Conservation (phyloP, 2,888 invertebrate genomes). For the Erebia palarica region DNA sequence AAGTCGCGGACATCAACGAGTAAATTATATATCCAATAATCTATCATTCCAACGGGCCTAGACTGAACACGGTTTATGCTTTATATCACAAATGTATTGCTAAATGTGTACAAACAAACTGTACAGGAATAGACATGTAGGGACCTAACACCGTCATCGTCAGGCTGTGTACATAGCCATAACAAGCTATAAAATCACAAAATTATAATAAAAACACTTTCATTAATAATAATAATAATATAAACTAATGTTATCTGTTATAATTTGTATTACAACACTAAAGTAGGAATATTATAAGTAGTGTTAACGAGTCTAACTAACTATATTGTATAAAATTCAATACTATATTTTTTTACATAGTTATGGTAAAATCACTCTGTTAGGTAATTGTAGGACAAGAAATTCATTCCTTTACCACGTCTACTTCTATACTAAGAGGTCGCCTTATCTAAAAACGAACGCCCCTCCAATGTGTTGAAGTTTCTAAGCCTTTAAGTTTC, state of each 20-base stretch:
- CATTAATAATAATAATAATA: slow-evolving; percentile 21
- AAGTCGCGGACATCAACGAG: too few relatives aligned
- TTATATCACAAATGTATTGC: too few relatives aligned
- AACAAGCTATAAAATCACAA: slow-evolving; percentile 57
- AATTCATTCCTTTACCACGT: too few relatives aligned
- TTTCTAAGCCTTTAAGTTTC: not conserved
- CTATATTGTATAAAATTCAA: slow-evolving; percentile 65
- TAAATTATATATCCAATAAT: too few relatives aligned
- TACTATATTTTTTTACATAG: slow-evolving; percentile 58
- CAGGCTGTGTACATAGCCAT: slow-evolving; percentile 27
- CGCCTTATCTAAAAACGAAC: not conserved
- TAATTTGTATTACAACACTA: slow-evolving; percentile 27
- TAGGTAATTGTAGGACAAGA: not conserved
- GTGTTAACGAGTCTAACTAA: slow-evolving; percentile 36
- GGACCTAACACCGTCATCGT: too few relatives aligned
- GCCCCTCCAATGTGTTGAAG: not conserved
- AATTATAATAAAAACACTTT: slow-evolving; percentile 45
- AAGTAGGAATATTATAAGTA: slow-evolving; percentile 39
- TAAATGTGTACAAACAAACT: too few relatives aligned
- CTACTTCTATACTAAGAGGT: too few relatives aligned
- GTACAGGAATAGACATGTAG: too few relatives aligned
- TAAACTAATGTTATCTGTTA: slow-evolving; percentile 34
- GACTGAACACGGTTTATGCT: too few relatives aligned
- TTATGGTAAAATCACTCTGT: slow-evolving; percentile 34
- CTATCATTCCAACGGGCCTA: too few relatives aligned